Evolutionary conservation across 2,797 vertebrate genomes (phyloP).

Genomic region (Orientallactaga sibirica): DNA sequence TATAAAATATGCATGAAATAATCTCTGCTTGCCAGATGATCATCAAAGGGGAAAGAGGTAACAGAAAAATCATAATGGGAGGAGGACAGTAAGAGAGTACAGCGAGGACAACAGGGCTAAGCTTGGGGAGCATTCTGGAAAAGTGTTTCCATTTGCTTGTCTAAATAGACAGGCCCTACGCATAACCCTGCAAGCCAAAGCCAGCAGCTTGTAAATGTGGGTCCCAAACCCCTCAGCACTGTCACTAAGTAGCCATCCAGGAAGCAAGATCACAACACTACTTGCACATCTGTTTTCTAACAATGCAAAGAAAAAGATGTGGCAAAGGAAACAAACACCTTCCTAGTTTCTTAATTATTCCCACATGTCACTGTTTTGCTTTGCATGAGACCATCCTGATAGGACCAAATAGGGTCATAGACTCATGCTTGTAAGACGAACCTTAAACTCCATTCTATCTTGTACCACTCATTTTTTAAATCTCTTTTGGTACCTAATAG

Average conservation of each 20-base stretch:
- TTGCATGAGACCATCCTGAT: neutral
- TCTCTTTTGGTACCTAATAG: neutral
- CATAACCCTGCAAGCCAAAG: neutral
- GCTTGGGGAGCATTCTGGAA: conserved; percentile 1
- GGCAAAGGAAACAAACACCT: neutral
- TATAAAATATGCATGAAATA: conserved; percentile 67
- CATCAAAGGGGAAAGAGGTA: neutral
- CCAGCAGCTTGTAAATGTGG: neutral
- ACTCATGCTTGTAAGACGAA: neutral
- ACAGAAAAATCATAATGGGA: neutral
- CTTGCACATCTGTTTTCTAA: neutral
- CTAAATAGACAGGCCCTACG: neutral
- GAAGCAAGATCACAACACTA: neutral
- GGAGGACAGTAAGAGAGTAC: neutral
- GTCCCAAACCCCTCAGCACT: neutral
- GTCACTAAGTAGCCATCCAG: neutral
- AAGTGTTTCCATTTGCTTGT: neutral
- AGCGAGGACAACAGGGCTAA: neutral
- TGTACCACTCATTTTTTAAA: neutral
- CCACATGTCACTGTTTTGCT: neutral
- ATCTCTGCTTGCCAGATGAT: conserved; percentile 49
- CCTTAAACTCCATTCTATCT: neutral
- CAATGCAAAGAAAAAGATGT: neutral
- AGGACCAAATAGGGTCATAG: neutral
- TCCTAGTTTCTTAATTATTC: conserved; percentile 37